Evolutionary conservation across 2,113 vertebrate genomes (phyloP).

Genomic region (Prolemur simus): DNA sequence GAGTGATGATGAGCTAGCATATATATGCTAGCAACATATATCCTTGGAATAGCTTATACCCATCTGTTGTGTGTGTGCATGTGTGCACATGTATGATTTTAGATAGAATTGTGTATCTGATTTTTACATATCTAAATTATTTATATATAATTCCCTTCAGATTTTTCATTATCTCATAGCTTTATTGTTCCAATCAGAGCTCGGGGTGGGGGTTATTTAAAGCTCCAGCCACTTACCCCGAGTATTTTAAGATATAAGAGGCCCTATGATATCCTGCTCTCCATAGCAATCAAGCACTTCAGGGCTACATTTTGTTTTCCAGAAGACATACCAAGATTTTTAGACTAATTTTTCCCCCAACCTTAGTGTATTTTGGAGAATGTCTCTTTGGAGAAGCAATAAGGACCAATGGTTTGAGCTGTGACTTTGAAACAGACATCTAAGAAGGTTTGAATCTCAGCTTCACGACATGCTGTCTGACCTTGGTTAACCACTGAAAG

Average conservation of each 20-base stretch:
- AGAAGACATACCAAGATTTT: neutral
- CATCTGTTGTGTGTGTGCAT: accelerated
- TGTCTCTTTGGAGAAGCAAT: neutral
- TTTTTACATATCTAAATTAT: neutral
- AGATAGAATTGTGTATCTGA: neutral
- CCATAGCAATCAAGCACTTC: neutral
- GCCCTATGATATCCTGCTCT: neutral
- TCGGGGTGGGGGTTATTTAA: neutral
- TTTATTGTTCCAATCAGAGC: neutral
- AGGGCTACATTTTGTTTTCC: neutral
- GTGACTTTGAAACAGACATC: neutral
- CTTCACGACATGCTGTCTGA: neutral
- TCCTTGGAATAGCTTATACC: neutral
- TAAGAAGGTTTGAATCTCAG: neutral
- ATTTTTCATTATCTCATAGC: neutral
- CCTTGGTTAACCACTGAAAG: neutral
- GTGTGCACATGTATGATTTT: neutral
- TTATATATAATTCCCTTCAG: neutral
- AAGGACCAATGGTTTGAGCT: neutral
- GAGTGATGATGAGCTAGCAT: neutral
- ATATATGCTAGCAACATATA: neutral
- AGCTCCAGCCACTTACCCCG: neutral
- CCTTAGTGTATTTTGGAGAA: neutral
- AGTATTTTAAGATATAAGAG: neutral
- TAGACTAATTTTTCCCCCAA: neutral